A percentile compares a stretch with the other conserved stretches of the same genome.
Evolutionary conservation across 2,113 vertebrate species (phyloP).

Genomic region (Triplophysa rosa): DNA sequence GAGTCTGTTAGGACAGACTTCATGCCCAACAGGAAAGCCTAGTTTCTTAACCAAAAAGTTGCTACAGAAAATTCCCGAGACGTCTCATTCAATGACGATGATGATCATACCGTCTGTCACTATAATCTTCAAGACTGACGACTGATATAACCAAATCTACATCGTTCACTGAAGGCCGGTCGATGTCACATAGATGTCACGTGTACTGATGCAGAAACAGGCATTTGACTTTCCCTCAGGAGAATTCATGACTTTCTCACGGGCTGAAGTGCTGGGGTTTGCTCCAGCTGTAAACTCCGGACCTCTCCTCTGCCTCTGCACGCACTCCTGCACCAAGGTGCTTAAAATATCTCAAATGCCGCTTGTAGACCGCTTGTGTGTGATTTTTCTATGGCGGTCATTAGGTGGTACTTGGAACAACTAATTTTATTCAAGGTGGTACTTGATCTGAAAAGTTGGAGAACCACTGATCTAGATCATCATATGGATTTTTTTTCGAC

Average conservation of each 20-base stretch:
- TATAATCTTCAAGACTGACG: not conserved
- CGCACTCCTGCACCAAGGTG: constrained; percentile 34
- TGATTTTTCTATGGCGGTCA: too few relatives aligned
- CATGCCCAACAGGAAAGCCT: constrained; percentile 1
- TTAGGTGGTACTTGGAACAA: too few relatives aligned
- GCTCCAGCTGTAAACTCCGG: constrained; percentile 44
- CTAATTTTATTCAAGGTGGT: too few relatives aligned
- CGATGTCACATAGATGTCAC: constrained; percentile 5
- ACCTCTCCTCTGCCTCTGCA: constrained; percentile 54
- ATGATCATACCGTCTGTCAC: not conserved
- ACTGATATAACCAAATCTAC: not conserved
- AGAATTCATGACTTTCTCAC: constrained; percentile 16
- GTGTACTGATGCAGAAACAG: not conserved
- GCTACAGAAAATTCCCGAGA: not conserved
- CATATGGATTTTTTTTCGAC: not conserved
- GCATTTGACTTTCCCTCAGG: constrained; percentile 1
- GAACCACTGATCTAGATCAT: too few relatives aligned
- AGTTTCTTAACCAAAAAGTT: not conserved
- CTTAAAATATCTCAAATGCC: constrained; percentile 66
- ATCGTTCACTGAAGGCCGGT: not conserved
- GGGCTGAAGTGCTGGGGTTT: constrained; percentile 14
- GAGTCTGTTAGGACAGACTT: not conserved
- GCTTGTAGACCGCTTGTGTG: constrained; percentile 36
- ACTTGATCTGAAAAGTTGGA: too few relatives aligned
- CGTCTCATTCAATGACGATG: not conserved